A percentile compares a stretch with the other conserved stretches of the same genome.
phyloP scores from a whole-genome alignment of 2,113 vertebrate genomes.

The Cheirogaleus medius region DNA sequence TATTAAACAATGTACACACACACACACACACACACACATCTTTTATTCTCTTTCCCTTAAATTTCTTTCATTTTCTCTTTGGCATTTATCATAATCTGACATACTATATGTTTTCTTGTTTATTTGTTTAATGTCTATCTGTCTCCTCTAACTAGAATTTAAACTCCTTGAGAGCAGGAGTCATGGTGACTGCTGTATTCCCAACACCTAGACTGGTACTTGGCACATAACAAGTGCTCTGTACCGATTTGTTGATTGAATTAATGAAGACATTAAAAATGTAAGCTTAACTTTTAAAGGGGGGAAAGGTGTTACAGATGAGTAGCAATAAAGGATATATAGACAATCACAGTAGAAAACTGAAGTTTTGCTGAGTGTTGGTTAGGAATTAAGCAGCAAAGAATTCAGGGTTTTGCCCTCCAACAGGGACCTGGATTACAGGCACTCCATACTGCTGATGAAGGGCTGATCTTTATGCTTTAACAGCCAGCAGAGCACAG shows the following conservation, averaged over 20 bases:
- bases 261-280: neutral
- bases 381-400: neutral
- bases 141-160: neutral
- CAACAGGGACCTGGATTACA: conserved; percentile 22
- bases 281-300: neutral
- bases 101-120: neutral
- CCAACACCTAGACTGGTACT: neutral
- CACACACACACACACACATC: neutral
- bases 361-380: neutral
- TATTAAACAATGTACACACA: neutral
- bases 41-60: neutral
- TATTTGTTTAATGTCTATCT: neutral
- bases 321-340: neutral
- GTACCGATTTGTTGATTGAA: neutral
- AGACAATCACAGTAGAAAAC: neutral
- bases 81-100: neutral
- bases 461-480: conserved; percentile 52
- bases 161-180: neutral
- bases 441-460: conserved; percentile 12
- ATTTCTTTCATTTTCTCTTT: neutral
- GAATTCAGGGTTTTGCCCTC: conserved; percentile 21
- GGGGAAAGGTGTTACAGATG: neutral
- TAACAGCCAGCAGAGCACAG: conserved; percentile 27
- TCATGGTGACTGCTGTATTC: neutral
- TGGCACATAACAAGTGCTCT: neutral